Percentiles rank a stretch among this genome's conserved stretches.
These are phyloP conservation scores for Herpetotheres cachinnans DNA, from an alignment of 2,113 vertebrate species.

Conservation along the genomic window DNA sequence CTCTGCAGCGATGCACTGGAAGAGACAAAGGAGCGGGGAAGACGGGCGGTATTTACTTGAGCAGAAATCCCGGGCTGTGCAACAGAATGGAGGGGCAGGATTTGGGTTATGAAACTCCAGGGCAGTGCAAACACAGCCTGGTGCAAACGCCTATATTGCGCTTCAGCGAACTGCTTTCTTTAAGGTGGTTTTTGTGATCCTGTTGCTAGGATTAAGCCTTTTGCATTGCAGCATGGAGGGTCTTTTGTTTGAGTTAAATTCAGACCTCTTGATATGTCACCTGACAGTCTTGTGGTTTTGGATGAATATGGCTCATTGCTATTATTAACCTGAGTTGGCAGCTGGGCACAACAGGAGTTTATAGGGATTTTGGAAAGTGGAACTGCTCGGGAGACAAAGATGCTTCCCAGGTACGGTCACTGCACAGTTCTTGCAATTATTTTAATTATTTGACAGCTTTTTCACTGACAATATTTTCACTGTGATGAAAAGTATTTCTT, in stretches of 20 bases:
- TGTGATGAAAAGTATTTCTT: not conserved
- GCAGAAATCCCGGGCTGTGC: not conserved
- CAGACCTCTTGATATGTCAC: constrained; percentile 81
- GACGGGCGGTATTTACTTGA: not conserved
- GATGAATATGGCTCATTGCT: constrained; percentile 89
- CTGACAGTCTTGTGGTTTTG: constrained; percentile 94
- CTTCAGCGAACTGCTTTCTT: not conserved
- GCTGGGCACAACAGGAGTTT: constrained; percentile 71
- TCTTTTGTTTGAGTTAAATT: constrained; percentile 79
- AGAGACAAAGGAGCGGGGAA: constrained; percentile 9
- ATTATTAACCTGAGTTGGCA: constrained; percentile 87
- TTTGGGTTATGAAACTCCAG: constrained; percentile 18
- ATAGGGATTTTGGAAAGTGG: constrained; percentile 72
- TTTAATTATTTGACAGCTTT: constrained; percentile 10
- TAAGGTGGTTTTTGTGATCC: constrained; percentile 29
- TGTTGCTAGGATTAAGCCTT: constrained; percentile 57
- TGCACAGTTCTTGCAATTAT: not conserved
- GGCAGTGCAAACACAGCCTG: not conserved
- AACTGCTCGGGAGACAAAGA: constrained; percentile 75
- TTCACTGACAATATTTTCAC: not conserved
- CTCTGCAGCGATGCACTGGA: not conserved
- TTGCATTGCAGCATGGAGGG: constrained; percentile 71
- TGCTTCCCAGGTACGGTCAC: constrained; percentile 78
- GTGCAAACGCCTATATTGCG: not conserved
- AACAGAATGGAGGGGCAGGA: constrained; percentile 22